Evolutionary conservation across 2,797 vertebrate genomes (phyloP).

Genomic region (Chloroceryle inda): DNA sequence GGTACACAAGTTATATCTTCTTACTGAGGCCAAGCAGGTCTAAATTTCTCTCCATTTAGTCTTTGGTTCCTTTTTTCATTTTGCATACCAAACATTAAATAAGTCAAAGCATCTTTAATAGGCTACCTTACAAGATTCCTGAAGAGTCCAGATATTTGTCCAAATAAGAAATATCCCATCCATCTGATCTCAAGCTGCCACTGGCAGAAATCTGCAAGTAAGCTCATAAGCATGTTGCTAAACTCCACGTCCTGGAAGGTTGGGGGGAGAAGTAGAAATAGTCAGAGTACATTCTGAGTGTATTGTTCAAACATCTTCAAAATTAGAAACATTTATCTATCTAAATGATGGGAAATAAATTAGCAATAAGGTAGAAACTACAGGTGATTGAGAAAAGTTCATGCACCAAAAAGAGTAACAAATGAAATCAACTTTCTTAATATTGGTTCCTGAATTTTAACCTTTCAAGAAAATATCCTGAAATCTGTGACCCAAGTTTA

Average conservation of each 20-base stretch:
- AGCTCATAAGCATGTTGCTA: neutral
- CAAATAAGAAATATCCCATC: neutral
- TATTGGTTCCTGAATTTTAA: neutral
- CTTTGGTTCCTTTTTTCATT: neutral
- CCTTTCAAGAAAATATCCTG: neutral
- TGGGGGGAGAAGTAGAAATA: neutral
- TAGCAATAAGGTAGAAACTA: neutral
- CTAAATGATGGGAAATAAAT: neutral
- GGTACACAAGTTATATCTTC: neutral
- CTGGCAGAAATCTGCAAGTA: neutral
- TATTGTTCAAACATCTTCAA: neutral
- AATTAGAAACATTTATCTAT: neutral
- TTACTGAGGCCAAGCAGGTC: neutral
- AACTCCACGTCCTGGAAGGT: neutral
- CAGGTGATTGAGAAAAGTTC: accelerated
- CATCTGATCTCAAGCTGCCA: neutral
- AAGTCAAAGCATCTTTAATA: neutral
- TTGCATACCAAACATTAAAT: neutral
- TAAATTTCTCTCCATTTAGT: neutral
- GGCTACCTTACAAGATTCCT: neutral
- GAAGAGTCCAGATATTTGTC: neutral
- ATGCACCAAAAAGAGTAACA: neutral
- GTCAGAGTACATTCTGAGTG: neutral
- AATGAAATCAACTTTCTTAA: neutral
- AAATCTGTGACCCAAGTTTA: neutral